A percentile compares a stretch with the other conserved stretches of the same genome.
phyloP scores from a whole-genome alignment of 2,113 vertebrate species.

The Plestiodon gilberti region DNA sequence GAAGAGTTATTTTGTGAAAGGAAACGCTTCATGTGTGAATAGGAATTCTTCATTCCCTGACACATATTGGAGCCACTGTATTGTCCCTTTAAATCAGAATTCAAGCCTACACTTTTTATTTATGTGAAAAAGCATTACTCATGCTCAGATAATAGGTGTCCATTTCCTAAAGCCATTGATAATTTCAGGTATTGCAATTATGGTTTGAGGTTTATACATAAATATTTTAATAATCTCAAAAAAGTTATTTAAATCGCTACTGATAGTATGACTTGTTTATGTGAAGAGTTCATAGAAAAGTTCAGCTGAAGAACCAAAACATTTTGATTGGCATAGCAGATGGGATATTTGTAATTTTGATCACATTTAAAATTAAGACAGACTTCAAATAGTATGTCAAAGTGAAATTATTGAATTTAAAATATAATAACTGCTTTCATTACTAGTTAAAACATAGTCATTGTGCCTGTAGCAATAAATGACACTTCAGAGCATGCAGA shows the following conservation, averaged over 20 bases:
- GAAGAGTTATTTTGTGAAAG: not conserved
- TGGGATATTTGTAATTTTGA: conserved; percentile 81
- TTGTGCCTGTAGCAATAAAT: conserved; percentile 73
- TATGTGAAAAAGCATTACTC: not conserved
- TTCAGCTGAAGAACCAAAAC: conserved; percentile 66
- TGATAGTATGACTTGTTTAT: conserved; percentile 50
- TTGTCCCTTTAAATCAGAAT: not conserved
- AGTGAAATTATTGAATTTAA: conserved; percentile 84
- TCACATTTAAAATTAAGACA: conserved; percentile 79
- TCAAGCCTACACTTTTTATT: not conserved
- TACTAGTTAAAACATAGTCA: conserved; percentile 78
- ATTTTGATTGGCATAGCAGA: conserved; percentile 80
- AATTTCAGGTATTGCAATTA: conserved; percentile 1
- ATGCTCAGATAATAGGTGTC: not conserved
- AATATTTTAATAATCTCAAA: conserved; percentile 28
- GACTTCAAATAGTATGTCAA: conserved; percentile 84
- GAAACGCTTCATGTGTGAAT: not conserved
- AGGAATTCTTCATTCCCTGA: not conserved
- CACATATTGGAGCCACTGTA: not conserved
- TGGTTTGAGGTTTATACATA: conserved; percentile 23
- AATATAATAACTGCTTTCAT: conserved; percentile 82
- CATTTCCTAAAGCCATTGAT: not conserved
- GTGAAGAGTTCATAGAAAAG: conserved; percentile 66
- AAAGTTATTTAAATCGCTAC: conserved; percentile 31
- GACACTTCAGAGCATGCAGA: conserved; percentile 77